These are phyloP conservation scores for Cataglyphis albicans DNA, from an alignment of 2,888 invertebrate genomes.

Conservation along the genomic window DNA sequence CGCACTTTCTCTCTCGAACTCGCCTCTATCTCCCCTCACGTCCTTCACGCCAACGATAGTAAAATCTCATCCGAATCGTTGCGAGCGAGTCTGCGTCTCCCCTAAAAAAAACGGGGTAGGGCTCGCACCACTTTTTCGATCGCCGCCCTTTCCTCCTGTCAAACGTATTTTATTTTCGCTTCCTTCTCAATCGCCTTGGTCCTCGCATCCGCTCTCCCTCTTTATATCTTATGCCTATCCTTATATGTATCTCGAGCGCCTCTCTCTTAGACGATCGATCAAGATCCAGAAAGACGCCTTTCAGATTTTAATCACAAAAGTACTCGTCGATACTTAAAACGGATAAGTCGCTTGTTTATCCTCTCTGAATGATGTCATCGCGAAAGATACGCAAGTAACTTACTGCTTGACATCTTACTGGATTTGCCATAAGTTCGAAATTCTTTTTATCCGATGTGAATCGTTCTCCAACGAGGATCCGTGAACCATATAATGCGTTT, in stretches of 20 bases:
- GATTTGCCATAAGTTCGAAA: not conserved
- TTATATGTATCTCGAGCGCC: constrained; percentile 6
- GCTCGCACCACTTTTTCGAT: constrained; percentile 66
- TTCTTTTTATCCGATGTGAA: constrained; percentile 15
- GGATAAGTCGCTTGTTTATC: constrained; percentile 3
- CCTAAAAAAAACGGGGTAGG: constrained; percentile 72
- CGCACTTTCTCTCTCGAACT: constrained; percentile 27
- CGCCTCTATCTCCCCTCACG: constrained; percentile 49
- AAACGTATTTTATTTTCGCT: not conserved
- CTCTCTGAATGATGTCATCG: constrained; percentile 19
- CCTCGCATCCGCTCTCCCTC: constrained; percentile 17
- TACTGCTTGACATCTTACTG: not conserved
- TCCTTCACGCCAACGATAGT: constrained; percentile 29
- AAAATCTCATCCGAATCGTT: constrained; percentile 56
- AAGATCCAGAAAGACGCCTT: not conserved
- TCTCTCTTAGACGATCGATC: constrained; percentile 13
- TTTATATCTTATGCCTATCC: constrained; percentile 55
- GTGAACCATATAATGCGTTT: not conserved
- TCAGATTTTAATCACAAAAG: constrained; percentile 11
- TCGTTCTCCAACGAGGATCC: constrained; percentile 1
- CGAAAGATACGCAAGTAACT: constrained; percentile 19
- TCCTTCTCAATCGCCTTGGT: not conserved
- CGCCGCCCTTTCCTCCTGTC: not conserved
- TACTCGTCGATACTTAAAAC: constrained; percentile 10
- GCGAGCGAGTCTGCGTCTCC: constrained; percentile 66